These are phyloP conservation scores for Microtus ochrogaster DNA, from an alignment of 2,113 vertebrate genomes.

Conservation along the genomic window DNA sequence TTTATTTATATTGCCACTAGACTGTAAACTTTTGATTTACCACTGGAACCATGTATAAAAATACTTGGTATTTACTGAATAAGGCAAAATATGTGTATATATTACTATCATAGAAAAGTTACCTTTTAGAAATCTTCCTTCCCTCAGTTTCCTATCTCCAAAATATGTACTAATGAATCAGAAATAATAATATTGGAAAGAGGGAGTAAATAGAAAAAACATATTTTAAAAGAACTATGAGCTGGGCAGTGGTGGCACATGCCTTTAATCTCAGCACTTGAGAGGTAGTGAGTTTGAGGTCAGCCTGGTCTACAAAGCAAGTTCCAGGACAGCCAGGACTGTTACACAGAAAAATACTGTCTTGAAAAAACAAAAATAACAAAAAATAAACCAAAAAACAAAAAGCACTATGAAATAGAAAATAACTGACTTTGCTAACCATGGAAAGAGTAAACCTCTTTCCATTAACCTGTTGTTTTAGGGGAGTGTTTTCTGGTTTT, in stretches of 20 bases:
- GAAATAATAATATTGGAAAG: not conserved
- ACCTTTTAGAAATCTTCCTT: not conserved
- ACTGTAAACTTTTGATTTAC: not conserved
- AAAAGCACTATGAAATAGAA: not conserved
- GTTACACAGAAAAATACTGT: too few species aligned
- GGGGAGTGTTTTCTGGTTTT: not conserved
- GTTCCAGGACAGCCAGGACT: too few species aligned
- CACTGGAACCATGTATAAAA: not conserved
- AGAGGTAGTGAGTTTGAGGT: not conserved
- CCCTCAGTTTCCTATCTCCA: not conserved
- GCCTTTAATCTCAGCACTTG: not conserved
- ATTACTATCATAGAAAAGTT: constrained; percentile 9
- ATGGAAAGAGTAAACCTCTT: not conserved
- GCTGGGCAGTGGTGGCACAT: not conserved
- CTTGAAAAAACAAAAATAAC: not conserved
- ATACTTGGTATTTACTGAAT: not conserved
- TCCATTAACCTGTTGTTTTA: not conserved
- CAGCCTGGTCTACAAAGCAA: not conserved
- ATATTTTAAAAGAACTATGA: not conserved
- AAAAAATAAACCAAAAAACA: not conserved
- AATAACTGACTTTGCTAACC: not conserved
- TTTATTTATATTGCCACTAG: not conserved
- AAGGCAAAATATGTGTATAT: not conserved
- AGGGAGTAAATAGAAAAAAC: not conserved
- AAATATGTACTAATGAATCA: not conserved